These are phyloP conservation scores for Orthonyx spaldingii DNA, from an alignment of 2,113 vertebrate species.

Conservation along the genomic window DNA sequence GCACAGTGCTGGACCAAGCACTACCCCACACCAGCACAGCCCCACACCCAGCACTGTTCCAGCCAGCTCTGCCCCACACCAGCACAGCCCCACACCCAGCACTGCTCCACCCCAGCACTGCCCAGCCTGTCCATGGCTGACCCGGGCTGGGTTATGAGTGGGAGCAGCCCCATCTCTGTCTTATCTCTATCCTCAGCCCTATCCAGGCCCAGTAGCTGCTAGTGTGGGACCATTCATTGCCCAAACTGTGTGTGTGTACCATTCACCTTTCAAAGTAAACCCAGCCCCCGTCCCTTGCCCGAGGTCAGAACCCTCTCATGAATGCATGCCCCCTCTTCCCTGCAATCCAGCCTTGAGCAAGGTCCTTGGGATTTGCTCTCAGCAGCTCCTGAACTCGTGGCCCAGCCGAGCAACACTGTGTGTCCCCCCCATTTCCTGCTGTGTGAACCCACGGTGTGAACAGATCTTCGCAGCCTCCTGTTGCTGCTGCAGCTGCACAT, in stretches of 20 bases:
- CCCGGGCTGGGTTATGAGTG: neutral
- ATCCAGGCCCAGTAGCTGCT: neutral
- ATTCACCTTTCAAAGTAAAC: neutral
- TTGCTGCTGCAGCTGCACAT: neutral
- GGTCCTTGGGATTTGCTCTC: neutral
- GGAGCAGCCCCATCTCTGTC: neutral
- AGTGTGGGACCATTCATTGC: neutral
- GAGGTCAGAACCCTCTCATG: neutral
- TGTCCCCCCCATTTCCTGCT: neutral
- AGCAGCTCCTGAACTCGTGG: neutral
- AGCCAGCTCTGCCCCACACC: neutral
- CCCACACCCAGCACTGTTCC: neutral
- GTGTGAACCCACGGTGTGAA: fast-evolving
- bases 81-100: neutral
- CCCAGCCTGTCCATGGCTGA: neutral
- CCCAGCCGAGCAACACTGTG: neutral
- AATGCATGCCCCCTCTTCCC: neutral
- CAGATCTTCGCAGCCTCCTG: neutral
- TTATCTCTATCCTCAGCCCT: neutral
- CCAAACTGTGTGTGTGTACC: neutral
- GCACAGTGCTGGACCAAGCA: neutral
- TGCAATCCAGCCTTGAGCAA: neutral
- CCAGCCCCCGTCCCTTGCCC: too few species aligned
- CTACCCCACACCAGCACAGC: too few species aligned
- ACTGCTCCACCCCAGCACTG: neutral